Evolutionary conservation across 2,888 invertebrate species (phyloP).

Genomic region (Archips xylosteana): DNA sequence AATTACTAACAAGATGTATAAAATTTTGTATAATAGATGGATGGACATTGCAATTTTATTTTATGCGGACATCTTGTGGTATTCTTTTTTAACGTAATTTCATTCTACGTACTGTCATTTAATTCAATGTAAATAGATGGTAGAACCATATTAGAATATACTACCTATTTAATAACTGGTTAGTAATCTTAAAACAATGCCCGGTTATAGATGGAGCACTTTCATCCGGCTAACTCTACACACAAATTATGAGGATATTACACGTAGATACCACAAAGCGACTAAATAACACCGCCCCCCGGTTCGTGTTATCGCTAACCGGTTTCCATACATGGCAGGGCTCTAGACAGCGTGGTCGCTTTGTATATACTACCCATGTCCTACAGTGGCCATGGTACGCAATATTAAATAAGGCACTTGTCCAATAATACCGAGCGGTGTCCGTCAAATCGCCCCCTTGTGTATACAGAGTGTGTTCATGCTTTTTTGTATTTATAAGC

Average conservation of each 20-base stretch:
- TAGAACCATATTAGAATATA: not conserved
- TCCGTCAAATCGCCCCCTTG: constrained; percentile 56
- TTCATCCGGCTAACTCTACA: constrained; percentile 17
- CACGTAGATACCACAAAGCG: constrained; percentile 34
- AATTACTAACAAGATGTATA: too few relatives aligned
- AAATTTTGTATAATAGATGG: too few relatives aligned
- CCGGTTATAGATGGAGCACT: constrained; percentile 4
- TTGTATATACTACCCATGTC: constrained; percentile 54
- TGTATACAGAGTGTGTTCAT: constrained; percentile 48
- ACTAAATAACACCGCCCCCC: constrained; percentile 18
- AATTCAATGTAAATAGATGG: too few relatives aligned
- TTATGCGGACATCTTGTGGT: too few relatives aligned
- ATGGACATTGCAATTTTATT: too few relatives aligned
- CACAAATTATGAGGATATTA: constrained; percentile 39
- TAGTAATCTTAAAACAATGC: not conserved
- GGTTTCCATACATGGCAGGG: constrained; percentile 4
- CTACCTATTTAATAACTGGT: not conserved
- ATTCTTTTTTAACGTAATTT: too few relatives aligned
- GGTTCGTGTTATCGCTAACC: not conserved
- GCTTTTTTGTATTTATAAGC: constrained; percentile 15
- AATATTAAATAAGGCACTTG: constrained; percentile 49
- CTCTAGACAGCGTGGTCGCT: constrained; percentile 48
- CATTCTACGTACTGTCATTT: too few relatives aligned
- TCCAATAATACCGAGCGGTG: constrained; percentile 55
- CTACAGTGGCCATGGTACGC: constrained; percentile 46